phyloP scores from a whole-genome alignment of 2,113 vertebrate genomes.

The Rutilus rutilus region DNA sequence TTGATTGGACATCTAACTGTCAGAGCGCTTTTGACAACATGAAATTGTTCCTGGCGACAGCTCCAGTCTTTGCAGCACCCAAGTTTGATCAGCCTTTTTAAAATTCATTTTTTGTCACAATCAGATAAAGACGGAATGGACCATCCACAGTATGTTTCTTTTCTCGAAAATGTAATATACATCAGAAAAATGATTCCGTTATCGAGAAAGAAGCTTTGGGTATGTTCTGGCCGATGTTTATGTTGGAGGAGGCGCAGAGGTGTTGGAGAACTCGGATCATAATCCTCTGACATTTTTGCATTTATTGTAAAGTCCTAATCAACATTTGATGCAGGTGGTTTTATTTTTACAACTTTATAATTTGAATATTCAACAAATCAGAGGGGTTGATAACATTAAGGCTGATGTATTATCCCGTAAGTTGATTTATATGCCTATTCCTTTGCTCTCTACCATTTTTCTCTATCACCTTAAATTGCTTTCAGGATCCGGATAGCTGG shows the following conservation, averaged over 20 bases:
- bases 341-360: background rate
- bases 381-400: background rate
- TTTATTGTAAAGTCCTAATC: background rate
- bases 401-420: no score
- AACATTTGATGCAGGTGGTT: background rate
- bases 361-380: background rate
- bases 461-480: no score
- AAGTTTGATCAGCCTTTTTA: background rate
- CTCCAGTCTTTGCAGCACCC: background rate
- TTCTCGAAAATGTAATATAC: slow-evolving; percentile 7
- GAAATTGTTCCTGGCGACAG: background rate
- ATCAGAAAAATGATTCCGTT: background rate
- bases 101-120: slow-evolving; percentile 19
- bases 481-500: no score
- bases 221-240: background rate
- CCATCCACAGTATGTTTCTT: slow-evolving; percentile 13
- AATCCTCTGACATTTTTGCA: slow-evolving; percentile 22
- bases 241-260: background rate
- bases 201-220: background rate
- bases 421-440: no score
- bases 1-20: background rate
- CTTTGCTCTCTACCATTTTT: no score
- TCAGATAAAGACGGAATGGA: background rate
- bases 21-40: slow-evolving; percentile 19
- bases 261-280: slow-evolving; percentile 1